phyloP scores from a whole-genome alignment of 2,888 invertebrate genomes.

The Melinaea menophilus region DNA sequence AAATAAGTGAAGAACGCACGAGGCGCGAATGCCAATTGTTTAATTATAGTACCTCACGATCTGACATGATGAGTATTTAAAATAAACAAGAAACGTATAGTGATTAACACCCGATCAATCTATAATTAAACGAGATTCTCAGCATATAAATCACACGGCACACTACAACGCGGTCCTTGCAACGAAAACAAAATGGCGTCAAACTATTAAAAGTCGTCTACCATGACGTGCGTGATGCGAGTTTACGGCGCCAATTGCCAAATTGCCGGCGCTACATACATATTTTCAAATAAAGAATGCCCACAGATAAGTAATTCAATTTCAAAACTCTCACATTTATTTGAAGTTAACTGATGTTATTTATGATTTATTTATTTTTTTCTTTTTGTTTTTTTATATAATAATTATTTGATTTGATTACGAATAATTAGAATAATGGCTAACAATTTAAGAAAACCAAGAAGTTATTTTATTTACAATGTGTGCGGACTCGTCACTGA shows the following conservation, averaged over 20 bases:
- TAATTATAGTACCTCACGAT: slow-evolving; percentile 73
- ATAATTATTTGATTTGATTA: no score
- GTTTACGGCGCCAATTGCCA: slow-evolving; percentile 10
- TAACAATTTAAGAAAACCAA: no score
- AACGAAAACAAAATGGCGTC: slow-evolving; percentile 40
- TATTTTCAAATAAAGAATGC: slow-evolving; percentile 1
- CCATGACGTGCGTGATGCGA: slow-evolving; percentile 20
- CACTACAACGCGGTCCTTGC: slow-evolving; percentile 36
- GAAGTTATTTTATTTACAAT: no score
- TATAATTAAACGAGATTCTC: slow-evolving; percentile 50
- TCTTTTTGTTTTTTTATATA: no score
- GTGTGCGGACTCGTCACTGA: no score
- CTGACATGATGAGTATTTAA: slow-evolving; percentile 61
- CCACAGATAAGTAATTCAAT: background rate
- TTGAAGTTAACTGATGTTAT: background rate
- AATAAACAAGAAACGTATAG: slow-evolving; percentile 46
- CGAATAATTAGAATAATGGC: no score
- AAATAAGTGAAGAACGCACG: slow-evolving; percentile 51
- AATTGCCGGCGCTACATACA: background rate
- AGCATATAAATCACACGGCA: slow-evolving; percentile 50
- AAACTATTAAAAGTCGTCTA: slow-evolving; percentile 14
- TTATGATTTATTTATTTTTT: no score
- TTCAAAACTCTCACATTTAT: background rate
- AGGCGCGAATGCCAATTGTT: slow-evolving; percentile 40
- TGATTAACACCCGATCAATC: slow-evolving; percentile 53